Evolutionary conservation across 2,113 vertebrate species (phyloP).

Genomic region (Tangachromis dhanisi): DNA sequence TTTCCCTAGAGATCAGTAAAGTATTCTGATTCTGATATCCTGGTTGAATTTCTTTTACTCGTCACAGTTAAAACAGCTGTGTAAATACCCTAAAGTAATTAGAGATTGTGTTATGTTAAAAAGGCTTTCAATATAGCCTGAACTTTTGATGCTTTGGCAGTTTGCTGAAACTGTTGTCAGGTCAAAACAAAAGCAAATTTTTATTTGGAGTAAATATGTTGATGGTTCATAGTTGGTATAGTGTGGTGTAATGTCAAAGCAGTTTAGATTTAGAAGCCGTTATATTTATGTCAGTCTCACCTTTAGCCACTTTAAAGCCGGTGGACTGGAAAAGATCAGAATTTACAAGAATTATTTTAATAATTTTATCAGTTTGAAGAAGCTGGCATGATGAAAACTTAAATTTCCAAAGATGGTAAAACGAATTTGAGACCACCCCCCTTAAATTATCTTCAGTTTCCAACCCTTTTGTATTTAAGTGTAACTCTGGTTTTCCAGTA

Average conservation of each 20-base stretch:
- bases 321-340: fast-evolving
- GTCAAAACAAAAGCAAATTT: neutral
- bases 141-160: neutral
- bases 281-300: neutral
- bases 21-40: neutral
- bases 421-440: fast-evolving
- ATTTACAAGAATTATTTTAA: neutral
- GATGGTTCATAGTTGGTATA: neutral
- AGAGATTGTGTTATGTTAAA: neutral
- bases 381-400: neutral
- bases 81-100: fast-evolving
- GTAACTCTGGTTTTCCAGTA: neutral
- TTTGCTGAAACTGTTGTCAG: neutral
- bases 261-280: neutral
- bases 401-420: neutral
- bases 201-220: neutral
- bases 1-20: fast-evolving
- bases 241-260: neutral
- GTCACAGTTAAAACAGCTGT: neutral
- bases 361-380: neutral
- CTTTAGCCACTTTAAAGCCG: neutral
- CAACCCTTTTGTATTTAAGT: fast-evolving
- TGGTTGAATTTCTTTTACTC: neutral
- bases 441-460: neutral
- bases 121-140: neutral